These are phyloP conservation scores for Zaprionus lineosus DNA, from an alignment of 2,888 invertebrate species.

Conservation along the genomic window DNA sequence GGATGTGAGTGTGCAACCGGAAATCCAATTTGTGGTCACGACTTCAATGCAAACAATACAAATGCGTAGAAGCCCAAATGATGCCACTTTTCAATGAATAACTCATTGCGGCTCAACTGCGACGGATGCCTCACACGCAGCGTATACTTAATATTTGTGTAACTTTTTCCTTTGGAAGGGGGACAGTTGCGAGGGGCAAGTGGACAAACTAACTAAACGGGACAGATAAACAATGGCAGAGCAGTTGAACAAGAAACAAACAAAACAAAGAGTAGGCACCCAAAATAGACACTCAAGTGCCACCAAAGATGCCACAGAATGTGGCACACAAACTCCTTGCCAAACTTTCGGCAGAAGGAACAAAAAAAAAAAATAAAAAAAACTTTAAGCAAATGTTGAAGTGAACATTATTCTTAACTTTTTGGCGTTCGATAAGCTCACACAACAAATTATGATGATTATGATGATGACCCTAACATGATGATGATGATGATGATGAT, in stretches of 20 bases:
- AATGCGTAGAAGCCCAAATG: constrained; percentile 25
- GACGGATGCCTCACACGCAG: constrained; percentile 17
- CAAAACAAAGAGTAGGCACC: no score
- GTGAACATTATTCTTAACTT: constrained; percentile 69
- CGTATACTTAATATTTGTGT: constrained; percentile 45
- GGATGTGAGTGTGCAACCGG: constrained; percentile 19
- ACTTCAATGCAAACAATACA: constrained; percentile 25
- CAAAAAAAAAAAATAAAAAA: constrained; percentile 71
- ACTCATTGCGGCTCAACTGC: constrained; percentile 22
- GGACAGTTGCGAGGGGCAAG: no score
- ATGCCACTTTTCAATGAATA: constrained; percentile 47
- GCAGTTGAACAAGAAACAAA: constrained; percentile 1
- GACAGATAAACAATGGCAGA: constrained; percentile 5
- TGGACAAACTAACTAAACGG: constrained; percentile 21
- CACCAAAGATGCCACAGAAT: constrained; percentile 2
- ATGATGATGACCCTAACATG: constrained; percentile 44
- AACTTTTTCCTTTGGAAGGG: no score
- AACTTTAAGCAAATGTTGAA: constrained; percentile 54
- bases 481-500: constrained; percentile 55
- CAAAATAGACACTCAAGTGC: background rate
- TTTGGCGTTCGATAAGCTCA: constrained; percentile 63
- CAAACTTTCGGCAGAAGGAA: constrained; percentile 44
- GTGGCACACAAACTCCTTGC: constrained; percentile 27
- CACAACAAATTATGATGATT: constrained; percentile 62
- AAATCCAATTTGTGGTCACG: constrained; percentile 60